A percentile compares a stretch with the other conserved stretches of the same genome.
Evolutionary conservation across 2,113 vertebrate genomes (phyloP).

Genomic region (Sebastes schlegelii): DNA sequence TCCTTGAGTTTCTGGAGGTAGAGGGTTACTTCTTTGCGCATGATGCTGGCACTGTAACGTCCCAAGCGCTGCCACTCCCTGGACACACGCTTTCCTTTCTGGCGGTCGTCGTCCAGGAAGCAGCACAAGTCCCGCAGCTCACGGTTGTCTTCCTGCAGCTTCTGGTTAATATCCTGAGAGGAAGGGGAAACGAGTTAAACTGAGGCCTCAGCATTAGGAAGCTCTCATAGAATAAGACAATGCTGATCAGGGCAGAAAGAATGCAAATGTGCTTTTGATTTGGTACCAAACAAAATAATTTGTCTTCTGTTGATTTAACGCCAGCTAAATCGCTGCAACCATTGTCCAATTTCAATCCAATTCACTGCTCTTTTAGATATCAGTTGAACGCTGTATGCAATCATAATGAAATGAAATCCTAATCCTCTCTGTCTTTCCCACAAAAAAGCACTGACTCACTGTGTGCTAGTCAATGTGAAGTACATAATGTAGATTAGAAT

Average conservation of each 20-base stretch:
- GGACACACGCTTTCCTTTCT: constrained; percentile 97
- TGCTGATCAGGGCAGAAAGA: constrained; percentile 12
- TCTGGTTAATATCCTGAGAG: constrained; percentile 95
- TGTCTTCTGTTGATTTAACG: constrained; percentile 31
- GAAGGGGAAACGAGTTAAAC: neutral
- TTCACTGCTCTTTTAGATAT: constrained; percentile 54
- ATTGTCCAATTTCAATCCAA: constrained; percentile 50
- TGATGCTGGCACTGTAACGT: constrained; percentile 92
- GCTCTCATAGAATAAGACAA: constrained; percentile 18
- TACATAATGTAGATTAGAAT: constrained; percentile 37
- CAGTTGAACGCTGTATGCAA: constrained; percentile 36
- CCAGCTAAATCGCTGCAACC: constrained; percentile 16
- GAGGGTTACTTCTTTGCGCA: constrained; percentile 97
- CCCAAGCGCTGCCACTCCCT: constrained; percentile 97
- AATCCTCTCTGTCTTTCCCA: constrained; percentile 50
- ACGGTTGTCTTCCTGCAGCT: constrained; percentile 97
- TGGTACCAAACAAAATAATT: constrained; percentile 16
- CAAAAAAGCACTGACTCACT: constrained; percentile 51
- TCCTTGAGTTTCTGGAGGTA: constrained; percentile 97
- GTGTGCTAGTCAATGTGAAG: constrained; percentile 37
- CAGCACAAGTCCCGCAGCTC: constrained; percentile 97
- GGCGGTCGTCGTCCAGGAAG: constrained; percentile 96
- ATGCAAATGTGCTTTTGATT: constrained; percentile 30
- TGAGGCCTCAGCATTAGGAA: neutral
- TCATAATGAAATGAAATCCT: constrained; percentile 66